A percentile compares a stretch with the other conserved stretches of the same genome.
phyloP scores from a whole-genome alignment of 1,140 invertebrate genomes.

The Caligus rogercresseyi region DNA sequence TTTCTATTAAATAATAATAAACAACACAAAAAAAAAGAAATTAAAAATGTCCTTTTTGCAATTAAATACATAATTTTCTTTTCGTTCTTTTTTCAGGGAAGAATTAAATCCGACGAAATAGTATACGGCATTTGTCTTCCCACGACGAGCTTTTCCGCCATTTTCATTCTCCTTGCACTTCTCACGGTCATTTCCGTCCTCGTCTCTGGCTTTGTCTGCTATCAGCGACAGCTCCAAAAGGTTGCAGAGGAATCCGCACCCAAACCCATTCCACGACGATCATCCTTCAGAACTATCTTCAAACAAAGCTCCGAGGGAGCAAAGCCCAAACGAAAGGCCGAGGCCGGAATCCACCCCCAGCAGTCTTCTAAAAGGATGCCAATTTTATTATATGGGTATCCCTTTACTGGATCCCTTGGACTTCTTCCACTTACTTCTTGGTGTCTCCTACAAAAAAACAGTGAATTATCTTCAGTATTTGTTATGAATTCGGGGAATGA shows the following conservation, averaged over 20 bases:
- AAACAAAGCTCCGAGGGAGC: background rate
- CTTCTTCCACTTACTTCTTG: too few relatives aligned
- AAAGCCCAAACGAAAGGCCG: background rate
- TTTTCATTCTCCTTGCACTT: slow-evolving; percentile 66
- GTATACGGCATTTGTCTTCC: slow-evolving; percentile 80
- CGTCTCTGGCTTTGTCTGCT: slow-evolving; percentile 28
- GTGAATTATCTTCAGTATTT: too few relatives aligned
- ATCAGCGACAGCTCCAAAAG: slow-evolving; percentile 25
- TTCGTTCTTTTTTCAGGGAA: slow-evolving; percentile 49
- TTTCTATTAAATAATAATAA: too few relatives aligned
- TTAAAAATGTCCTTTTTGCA: too few relatives aligned
- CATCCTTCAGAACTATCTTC: slow-evolving; percentile 1
- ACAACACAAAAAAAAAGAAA: too few relatives aligned
- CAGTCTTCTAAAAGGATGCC: background rate
- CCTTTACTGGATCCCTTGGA: background rate
- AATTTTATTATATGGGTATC: too few relatives aligned
- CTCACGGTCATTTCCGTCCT: slow-evolving; percentile 47
- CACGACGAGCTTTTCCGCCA: slow-evolving; percentile 61
- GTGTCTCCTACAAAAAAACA: too few relatives aligned
- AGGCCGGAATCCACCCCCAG: background rate
- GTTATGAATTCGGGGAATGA: too few relatives aligned
- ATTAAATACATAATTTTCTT: background rate
- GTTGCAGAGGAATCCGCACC: slow-evolving; percentile 24
- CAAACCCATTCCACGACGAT: slow-evolving; percentile 16
- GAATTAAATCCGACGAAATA: slow-evolving; percentile 57